Evolutionary conservation across 2,113 vertebrate species (phyloP).

Genomic region (Hyperopisus bebe): DNA sequence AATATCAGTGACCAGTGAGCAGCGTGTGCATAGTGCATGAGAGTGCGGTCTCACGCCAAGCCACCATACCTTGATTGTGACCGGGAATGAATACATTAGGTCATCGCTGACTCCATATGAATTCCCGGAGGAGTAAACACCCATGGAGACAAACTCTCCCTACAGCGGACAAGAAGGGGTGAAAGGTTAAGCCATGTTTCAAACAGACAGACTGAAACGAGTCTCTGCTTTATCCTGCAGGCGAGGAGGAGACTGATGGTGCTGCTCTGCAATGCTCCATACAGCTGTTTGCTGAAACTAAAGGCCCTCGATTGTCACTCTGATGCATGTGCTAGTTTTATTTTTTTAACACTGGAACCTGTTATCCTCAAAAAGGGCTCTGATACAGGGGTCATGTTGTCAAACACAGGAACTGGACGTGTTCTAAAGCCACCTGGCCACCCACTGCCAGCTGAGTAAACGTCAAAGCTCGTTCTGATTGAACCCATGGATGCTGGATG

Average conservation of each 20-base stretch:
- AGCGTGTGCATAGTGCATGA: too few relatives aligned
- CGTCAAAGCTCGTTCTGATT: not conserved
- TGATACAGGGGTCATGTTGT: not conserved
- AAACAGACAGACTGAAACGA: not conserved
- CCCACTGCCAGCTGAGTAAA: not conserved
- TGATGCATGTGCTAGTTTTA: not conserved
- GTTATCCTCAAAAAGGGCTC: not conserved
- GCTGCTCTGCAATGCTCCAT: not conserved
- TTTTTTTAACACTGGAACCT: not conserved
- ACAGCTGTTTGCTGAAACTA: not conserved
- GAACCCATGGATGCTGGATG: not conserved
- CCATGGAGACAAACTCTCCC: slow-evolving; percentile 95
- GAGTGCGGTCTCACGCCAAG: not conserved
- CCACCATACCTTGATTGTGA: slow-evolving; percentile 77
- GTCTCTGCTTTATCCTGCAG: not conserved
- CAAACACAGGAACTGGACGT: not conserved
- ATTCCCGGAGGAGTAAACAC: slow-evolving; percentile 84
- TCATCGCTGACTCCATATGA: slow-evolving; percentile 79
- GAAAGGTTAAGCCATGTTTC: not conserved
- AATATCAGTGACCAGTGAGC: not conserved
- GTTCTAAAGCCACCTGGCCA: not conserved
- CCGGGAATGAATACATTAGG: slow-evolving; percentile 90
- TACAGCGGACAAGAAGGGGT: slow-evolving; percentile 42
- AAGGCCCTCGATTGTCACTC: not conserved
- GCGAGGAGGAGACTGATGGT: not conserved